Base-by-base conservation (phyloP, 1,140 invertebrate species). In the Phocides pigmalion region DNA sequence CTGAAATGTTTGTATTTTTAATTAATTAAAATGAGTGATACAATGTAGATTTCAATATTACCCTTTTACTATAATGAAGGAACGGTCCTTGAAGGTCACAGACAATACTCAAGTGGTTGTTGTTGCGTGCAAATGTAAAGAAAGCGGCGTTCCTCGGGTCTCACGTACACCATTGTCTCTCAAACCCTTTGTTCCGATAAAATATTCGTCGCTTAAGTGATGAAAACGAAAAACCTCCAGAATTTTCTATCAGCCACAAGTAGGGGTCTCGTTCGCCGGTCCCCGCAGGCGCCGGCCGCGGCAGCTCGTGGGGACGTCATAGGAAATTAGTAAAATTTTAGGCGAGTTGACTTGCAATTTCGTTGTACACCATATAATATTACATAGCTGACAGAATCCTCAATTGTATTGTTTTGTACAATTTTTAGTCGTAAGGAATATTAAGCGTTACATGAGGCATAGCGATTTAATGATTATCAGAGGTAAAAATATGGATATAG, bases 241-340 rank as follows among this genome's bases (percentile, higher is more conserved):
- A 46, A 59, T 59, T 41, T 50, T 39, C 11, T 59, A 46, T 46
- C 14, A 44, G 53, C 39, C 37, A 19, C 41, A 8, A 59, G 54
- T 20, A 54, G 50, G 25, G 69, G 8, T 67, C 69, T 46, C 19
- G 17, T n/a, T 51, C 56, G 28, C 12, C 51, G 58, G 62, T 62
- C 62, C 41, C 58, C 4, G 25, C n/a, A 17, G 32, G 11, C 35
- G 14, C 12, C n/a, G 14, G 32, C 9, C 35, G 16, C 9, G 25
- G 25, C 5, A 8, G 9, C 2, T 28, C 25, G 2, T 32, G 20
- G 35, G 20, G 28, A 11, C 50, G 44, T 22, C 46, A 58, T 44
- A 53, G 44, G 32, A 47, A 54, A 67, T 68, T 56, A 67, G 63
- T 54, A 47, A 61, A 72, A 72, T 72, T 72, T 62, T 59, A 11